A percentile compares a stretch with the other conserved stretches of the same genome.
phyloP scores from a whole-genome alignment of 2,888 invertebrate species.

The Acleris sparsana region DNA sequence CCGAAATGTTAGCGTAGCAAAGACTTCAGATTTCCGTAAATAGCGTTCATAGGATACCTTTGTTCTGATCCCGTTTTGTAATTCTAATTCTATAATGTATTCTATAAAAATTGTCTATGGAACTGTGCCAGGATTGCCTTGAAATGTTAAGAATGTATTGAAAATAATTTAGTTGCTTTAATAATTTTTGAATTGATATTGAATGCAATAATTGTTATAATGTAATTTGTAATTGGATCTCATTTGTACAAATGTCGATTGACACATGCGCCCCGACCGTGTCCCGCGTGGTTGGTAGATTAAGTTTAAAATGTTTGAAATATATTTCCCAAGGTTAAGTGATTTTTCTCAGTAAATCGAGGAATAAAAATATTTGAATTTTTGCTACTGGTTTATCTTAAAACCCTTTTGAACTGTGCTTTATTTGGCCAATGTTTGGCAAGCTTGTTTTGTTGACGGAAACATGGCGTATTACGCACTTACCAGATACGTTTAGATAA shows the following conservation, averaged over 20 bases:
- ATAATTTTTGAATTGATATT: slow-evolving; percentile 51
- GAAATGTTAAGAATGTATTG: slow-evolving; percentile 49
- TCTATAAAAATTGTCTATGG: slow-evolving; percentile 30
- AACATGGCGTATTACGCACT: slow-evolving; percentile 19
- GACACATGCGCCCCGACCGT: slow-evolving; percentile 37
- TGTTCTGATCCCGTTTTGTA: background rate
- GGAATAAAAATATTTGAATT: slow-evolving; percentile 66
- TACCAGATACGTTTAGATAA: slow-evolving; percentile 16
- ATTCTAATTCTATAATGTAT: slow-evolving; percentile 30
- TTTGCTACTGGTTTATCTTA: slow-evolving; percentile 30
- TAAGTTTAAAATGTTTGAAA: slow-evolving; percentile 64
- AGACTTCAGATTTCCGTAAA: slow-evolving; percentile 31
- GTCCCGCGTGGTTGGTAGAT: slow-evolving; percentile 61
- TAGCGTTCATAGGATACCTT: slow-evolving; percentile 22
- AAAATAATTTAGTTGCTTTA: slow-evolving; percentile 46
- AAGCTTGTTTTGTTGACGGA: slow-evolving; percentile 30
- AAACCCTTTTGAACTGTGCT: background rate
- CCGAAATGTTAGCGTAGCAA: slow-evolving; percentile 38
- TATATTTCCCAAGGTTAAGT: slow-evolving; percentile 70
- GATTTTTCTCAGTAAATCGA: slow-evolving; percentile 55
- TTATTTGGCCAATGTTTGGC: slow-evolving; percentile 24
- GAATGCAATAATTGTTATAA: slow-evolving; percentile 51
- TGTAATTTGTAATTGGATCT: slow-evolving; percentile 64
- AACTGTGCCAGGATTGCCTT: slow-evolving; percentile 65
- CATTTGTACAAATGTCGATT: slow-evolving; percentile 44